Evolutionary conservation across 2,113 vertebrate species (phyloP), one percentile per base, ranked within the genome.

Genomic region (Ptychochromis oligacanthus): DNA sequence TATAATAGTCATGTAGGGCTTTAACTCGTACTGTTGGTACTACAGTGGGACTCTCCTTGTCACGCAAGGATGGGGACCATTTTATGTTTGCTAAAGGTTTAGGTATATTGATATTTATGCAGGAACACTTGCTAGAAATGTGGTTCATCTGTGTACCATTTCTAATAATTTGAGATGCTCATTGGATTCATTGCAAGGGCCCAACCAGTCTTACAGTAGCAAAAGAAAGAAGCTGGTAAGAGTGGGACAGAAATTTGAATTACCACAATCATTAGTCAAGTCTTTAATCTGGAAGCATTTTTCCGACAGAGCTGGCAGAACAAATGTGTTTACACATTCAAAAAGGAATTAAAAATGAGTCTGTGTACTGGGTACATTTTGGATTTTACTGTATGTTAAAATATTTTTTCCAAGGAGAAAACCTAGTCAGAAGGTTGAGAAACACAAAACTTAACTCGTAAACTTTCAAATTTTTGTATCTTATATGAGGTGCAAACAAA

Each of bases 21-120:
- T 88, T 87, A 83, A 80, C 78, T 91, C 75, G 38, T 72, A 46
- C 62, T 72, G 36, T 64, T 58, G 31, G n/a, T 65, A 59, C 65
- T 79, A 76, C 85, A 65, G 49, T 65, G 75, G n/a, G 67, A 22
- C 65, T 67, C 36, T 74, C 38, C 1, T 15, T 59, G 61, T 76
- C 75, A 79, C 4, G 20, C 60, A 79, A 54, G 4, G 0, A 7
- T 13, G 65, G 17, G 31, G 31, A 17, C 22, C 15, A 34, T 57
- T 14, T 12, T 38, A 4, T 55, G 22, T 49, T 43, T 36, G 28
- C 24, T 28, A 56, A 31, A 59, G 22, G 26, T 43, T 54, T n/a
- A 22, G 7, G 54, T 67, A 15, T 31, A 72, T 72, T 72, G 17
- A 11, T 72, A 52, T 18, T 52, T 72, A 28, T 72, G 65, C 46